phyloP scores from a whole-genome alignment of 2,113 vertebrate genomes.

The Tichodroma muraria region DNA sequence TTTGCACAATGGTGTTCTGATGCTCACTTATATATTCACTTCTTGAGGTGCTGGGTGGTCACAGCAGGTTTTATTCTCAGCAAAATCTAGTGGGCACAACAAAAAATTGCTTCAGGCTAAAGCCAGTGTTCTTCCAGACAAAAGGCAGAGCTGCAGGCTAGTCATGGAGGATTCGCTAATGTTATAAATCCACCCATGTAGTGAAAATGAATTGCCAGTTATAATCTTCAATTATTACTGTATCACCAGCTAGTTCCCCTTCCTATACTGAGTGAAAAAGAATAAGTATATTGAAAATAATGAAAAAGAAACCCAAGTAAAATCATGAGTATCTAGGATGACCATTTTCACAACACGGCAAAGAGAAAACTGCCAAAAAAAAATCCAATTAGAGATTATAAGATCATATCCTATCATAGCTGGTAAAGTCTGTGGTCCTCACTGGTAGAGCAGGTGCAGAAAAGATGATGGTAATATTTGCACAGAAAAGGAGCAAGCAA shows the following conservation, averaged over 20 bases:
- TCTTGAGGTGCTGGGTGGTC: neutral
- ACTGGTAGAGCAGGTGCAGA: neutral
- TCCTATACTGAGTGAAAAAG: neutral
- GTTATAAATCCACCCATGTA: conserved; percentile 16
- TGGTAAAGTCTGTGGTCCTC: neutral
- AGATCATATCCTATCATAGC: neutral
- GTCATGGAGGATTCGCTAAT: conserved; percentile 22
- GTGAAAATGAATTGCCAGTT: conserved; percentile 40
- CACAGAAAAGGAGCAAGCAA: neutral
- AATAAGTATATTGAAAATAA: too few relatives aligned
- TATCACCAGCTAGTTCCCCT: neutral
- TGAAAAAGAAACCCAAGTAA: neutral
- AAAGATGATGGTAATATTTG: neutral
- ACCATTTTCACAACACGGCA: neutral
- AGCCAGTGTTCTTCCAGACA: neutral
- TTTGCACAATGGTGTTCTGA: neutral
- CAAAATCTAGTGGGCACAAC: neutral
- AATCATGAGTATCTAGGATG: neutral
- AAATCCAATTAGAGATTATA: neutral
- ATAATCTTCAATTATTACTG: conserved; percentile 5
- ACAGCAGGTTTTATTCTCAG: neutral
- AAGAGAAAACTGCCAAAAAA: neutral
- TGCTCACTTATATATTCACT: neutral
- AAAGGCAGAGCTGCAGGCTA: conserved; percentile 27
- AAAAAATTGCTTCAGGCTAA: neutral